Base-by-base conservation (phyloP, 2,888 invertebrate species). In the Orthonychiurus folsomi region DNA sequence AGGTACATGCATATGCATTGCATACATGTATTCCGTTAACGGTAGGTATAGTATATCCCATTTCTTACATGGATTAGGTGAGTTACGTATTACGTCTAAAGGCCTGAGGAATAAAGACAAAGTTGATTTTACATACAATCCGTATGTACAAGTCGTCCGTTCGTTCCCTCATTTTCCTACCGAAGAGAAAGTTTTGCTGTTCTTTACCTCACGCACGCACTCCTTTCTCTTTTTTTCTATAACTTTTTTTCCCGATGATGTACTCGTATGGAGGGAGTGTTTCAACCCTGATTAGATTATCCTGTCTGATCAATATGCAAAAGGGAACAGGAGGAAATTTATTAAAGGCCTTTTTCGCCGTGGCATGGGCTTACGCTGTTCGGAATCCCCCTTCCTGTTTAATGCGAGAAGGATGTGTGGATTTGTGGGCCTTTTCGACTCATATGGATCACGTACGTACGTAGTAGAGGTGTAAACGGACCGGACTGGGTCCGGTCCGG, bases 301-400 rank as follows among this genome's bases (percentile, higher is more conserved):
- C 69, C 61, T 66, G 66, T 68, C 69, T 69, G 67, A 69, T 72
- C 72, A 72, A 69, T 72, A 72, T 72, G 72, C 70, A 72, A 69
- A 70, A 66, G 24, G 37, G 9, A 37, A 15, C 63, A 61, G 59
- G 60, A 37, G 64, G 63, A 60, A 67, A 72, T 70, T 72, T 70
- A 69, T 72, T 68, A 67, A 56, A 53, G 63, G 37, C 61, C 61
- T 60, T 37, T 15, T 37, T 15, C 37, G 15, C n/a, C n/a, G n/a
- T n/a, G n/a, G n/a, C n/a, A n/a, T n/a, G n/a, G n/a, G n/a, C n/a
- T n/a, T n/a, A n/a, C n/a, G n/a, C n/a, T n/a, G n/a, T n/a, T n/a
- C n/a, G n/a, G n/a, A n/a, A n/a, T n/a, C n/a, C n/a, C n/a, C n/a
- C n/a, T n/a, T n/a, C n/a, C n/a, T n/a, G n/a, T n/a, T n/a, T n/a